Base-by-base conservation (phyloP, 2,113 vertebrate genomes). In the Camelus dromedarius region DNA sequence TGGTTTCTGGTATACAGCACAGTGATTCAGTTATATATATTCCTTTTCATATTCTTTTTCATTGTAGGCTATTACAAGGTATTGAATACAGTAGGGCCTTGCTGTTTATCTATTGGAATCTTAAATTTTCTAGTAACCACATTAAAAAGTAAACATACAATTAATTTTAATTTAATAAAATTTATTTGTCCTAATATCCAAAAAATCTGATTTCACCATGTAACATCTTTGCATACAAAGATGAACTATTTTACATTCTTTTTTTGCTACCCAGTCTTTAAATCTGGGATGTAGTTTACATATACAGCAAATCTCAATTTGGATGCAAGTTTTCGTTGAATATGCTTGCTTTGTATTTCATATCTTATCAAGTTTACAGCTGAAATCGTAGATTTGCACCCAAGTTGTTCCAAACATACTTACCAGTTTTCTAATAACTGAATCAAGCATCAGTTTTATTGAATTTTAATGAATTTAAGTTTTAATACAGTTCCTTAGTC, bases 341-440 rank as follows among this genome's bases (percentile, higher is more conserved):
- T 58, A 84, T 81, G 32, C 79, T 77, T 84, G 56, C 15, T 89
- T 38, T 62, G 14, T 35, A 70, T 76, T 96, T 94, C 52, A n/a
- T 42, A 79, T 28, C 69, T 90, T 20, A 60, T 7, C 24, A 81
- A 30, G 28, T 84, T 84, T 69, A 48, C 8, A 64, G 11, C 42
- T 89, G 22, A 85, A 75, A 94, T 87, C 46, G 20, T 28, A 62
- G 15, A 46, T 50, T 95, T 42, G 30, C 19, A 60, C 48, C 32
- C 58, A 70, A n/a, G 20, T 64, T 94, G 42, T 79, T 94, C 14
- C 22, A 90, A 91, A 56, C 32, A 70, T 56, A 38, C 24, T 67
- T 70, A 73, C 28, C 10, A 42, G 19, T 75, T 91, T 96, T 76
- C 7, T 12, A 75, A 70, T 75, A 93, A 90, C 14, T 60, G 28